Base-by-base conservation (phyloP, 2,888 invertebrate genomes). In the Melanophora roralis region DNA sequence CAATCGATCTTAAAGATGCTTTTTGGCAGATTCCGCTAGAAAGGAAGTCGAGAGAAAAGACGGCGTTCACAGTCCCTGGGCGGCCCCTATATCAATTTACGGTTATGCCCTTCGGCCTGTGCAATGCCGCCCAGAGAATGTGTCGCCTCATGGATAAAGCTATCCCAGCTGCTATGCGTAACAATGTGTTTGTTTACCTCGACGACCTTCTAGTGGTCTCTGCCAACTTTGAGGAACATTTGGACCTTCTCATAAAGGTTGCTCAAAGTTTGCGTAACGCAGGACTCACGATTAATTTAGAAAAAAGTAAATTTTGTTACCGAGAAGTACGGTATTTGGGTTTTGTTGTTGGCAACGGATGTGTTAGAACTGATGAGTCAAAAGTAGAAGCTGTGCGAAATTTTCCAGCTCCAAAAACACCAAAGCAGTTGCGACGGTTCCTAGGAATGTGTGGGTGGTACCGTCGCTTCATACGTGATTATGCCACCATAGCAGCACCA, bases 61-160 rank as follows among this genome's bases (percentile, higher is more conserved):
- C n/a, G n/a, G n/a, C n/a, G n/a, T n/a, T n/a, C n/a, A n/a, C n/a
- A n/a, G n/a, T n/a, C n/a, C n/a, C n/a, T n/a, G n/a, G n/a, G n/a
- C n/a, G n/a, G n/a, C n/a, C n/a, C n/a, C n/a, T n/a, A n/a, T n/a
- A n/a, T n/a, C n/a, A n/a, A n/a, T n/a, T n/a, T n/a, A n/a, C n/a
- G n/a, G n/a, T n/a, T n/a, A n/a, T n/a, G n/a, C n/a, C n/a, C n/a
- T n/a, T n/a, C n/a, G n/a, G n/a, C n/a, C n/a, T n/a, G n/a, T n/a
- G n/a, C n/a, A n/a, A n/a, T n/a, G n/a, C n/a, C n/a, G n/a, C n/a
- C n/a, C n/a, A n/a, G n/a, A n/a, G n/a, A n/a, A 16, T 79, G 16
- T 84, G 84, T 60, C 73, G 83, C 1, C 49, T 85, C 16, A 76
- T 85, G 67, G 68, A 73, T 27, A 73, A 68, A 32, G 27, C 19